A percentile compares a stretch with the other conserved stretches of the same genome.
These are phyloP conservation scores for Diadophis punctatus DNA, from an alignment of 2,113 vertebrate species.

Conservation along the genomic window DNA sequence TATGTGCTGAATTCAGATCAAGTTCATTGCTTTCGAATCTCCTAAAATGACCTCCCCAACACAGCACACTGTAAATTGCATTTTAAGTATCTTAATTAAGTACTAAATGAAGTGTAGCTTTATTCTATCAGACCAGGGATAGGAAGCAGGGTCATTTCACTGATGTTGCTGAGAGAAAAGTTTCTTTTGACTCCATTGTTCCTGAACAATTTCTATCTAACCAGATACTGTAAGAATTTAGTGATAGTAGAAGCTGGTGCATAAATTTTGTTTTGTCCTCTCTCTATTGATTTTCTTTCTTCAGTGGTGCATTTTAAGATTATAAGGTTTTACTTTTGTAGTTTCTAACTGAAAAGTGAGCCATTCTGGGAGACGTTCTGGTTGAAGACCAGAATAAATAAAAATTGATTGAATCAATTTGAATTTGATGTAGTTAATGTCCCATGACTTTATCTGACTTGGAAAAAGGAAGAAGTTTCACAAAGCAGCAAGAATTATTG, in stretches of 20 bases:
- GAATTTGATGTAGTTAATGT: not conserved
- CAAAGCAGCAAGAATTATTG: not conserved
- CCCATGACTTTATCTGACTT: not conserved
- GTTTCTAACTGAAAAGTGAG: not conserved
- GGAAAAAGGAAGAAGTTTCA: not conserved
- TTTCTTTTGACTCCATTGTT: not conserved
- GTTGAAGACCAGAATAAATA: not conserved
- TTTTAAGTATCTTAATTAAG: not conserved
- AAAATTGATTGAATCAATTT: not conserved
- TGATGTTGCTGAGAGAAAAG: not conserved
- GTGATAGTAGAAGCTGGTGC: not conserved
- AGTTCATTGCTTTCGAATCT: not conserved
- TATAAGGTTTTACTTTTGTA: not conserved
- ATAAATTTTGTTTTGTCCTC: not conserved
- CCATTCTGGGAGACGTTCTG: not conserved
- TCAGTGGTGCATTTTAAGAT: not conserved
- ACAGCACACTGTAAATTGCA: not conserved
- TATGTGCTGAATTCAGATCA: not conserved
- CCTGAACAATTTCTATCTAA: not conserved
- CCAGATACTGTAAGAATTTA: not conserved
- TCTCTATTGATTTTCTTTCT: not conserved
- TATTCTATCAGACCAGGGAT: not conserved
- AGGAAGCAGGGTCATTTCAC: not conserved
- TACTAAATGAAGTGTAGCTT: not conserved
- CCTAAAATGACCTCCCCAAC: not conserved